These are phyloP conservation scores for Protosalanx chinensis DNA, from an alignment of 2,797 vertebrate species.

Conservation along the genomic window DNA sequence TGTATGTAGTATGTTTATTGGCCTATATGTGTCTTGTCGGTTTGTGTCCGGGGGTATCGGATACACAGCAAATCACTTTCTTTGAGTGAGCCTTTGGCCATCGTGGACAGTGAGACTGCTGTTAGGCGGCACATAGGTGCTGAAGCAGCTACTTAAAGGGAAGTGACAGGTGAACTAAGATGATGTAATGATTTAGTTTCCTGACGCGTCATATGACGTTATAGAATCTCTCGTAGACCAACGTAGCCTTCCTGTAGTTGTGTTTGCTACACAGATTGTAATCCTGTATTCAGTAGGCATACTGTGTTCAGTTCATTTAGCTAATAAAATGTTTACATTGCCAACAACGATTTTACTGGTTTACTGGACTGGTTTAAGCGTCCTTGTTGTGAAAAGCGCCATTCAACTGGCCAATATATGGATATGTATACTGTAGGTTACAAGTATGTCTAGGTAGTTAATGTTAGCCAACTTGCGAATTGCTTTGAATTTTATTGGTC, in stretches of 20 bases:
- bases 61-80: no score
- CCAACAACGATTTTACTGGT: constrained; percentile 48
- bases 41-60: not conserved
- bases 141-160: constrained; percentile 29
- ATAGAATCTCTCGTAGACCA: constrained; percentile 45
- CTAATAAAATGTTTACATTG: constrained; percentile 26
- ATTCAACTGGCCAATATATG: not conserved
- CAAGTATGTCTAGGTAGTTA: no score
- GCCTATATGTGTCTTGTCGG: not conserved
- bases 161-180: not conserved
- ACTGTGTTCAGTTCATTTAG: constrained; percentile 63
- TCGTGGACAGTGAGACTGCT: no score
- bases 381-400: constrained; percentile 31
- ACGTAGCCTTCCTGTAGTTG: not conserved
- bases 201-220: constrained; percentile 44
- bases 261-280: constrained; percentile 41
- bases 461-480: no score
- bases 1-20: no score
- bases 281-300: constrained; percentile 63
- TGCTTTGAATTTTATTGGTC: no score
- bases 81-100: no score
- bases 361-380: constrained; percentile 55
- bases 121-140: not conserved
- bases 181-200: constrained; percentile 21
- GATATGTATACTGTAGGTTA: no score